Evolutionary conservation across 2,888 invertebrate species (phyloP).

Genomic region (Neoascia interrupta): DNA sequence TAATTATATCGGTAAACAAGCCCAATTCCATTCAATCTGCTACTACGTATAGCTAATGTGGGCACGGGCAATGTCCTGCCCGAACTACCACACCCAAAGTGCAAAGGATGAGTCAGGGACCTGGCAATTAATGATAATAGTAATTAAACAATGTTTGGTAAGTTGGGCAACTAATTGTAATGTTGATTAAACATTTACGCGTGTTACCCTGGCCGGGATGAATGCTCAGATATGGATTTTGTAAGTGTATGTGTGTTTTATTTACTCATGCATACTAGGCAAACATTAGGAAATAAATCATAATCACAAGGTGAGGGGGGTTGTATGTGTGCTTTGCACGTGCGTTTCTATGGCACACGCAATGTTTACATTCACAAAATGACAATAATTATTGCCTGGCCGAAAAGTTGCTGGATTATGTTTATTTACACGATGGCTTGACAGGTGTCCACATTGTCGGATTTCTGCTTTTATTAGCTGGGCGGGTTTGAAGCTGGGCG

Average conservation of each 20-base stretch:
- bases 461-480: slow-evolving; percentile 41
- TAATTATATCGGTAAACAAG: slow-evolving; percentile 72
- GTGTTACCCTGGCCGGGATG: slow-evolving; percentile 37
- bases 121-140: slow-evolving; percentile 72
- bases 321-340: slow-evolving; percentile 6
- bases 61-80: slow-evolving; percentile 6
- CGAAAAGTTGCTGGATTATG: slow-evolving; percentile 44
- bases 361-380: slow-evolving; percentile 44
- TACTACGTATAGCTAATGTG: slow-evolving; percentile 27
- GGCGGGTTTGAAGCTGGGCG: not conserved
- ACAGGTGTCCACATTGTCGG: slow-evolving; percentile 59
- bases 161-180: slow-evolving; percentile 70
- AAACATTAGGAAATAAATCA: slow-evolving; percentile 66
- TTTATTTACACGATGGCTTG: slow-evolving; percentile 61
- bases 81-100: not conserved
- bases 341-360: not conserved
- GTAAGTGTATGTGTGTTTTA: slow-evolving; percentile 36
- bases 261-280: slow-evolving; percentile 39
- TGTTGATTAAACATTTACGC: slow-evolving; percentile 72
- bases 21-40: slow-evolving; percentile 64
- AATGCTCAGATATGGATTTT: slow-evolving; percentile 25
- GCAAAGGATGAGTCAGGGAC: slow-evolving; percentile 7
- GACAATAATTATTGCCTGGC: slow-evolving; percentile 67
- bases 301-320: slow-evolving; percentile 31
- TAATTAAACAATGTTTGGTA: slow-evolving; percentile 72